Evolutionary conservation across 2,888 invertebrate species (phyloP), one percentile per base, ranked within the genome.

Genomic region (Pterostichus niger): DNA sequence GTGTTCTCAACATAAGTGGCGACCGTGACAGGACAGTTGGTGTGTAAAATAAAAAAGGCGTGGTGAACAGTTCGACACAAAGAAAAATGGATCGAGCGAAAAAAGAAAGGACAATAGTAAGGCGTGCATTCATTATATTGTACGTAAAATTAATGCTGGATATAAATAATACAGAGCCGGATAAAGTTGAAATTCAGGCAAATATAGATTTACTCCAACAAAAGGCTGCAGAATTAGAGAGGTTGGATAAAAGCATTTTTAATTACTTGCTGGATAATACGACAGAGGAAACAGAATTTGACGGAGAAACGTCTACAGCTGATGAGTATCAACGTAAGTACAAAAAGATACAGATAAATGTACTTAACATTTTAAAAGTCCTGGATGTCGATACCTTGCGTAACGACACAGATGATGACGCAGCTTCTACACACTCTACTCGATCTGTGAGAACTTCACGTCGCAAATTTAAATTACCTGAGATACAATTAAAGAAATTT

Each of bases 401-500:
- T 2, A 33, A 33, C 9, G 64, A 64, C 35, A 5, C 7, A 5
- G n/a, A 7, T 64, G n/a, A n/a, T n/a, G n/a, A n/a, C n/a, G n/a
- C n/a, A n/a, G n/a, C n/a, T n/a, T 64, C 33, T 11, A 15, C 33
- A 5, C 4, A 9, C 13, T 59, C 15, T 13, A 15, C 6, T 9
- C 9, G 10, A 9, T 9, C 2, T 33, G 33, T 35, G 33, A 64
- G 33, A 33, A n/a, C 5, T 64, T 15, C 35, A 15, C n/a, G 73
- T n/a, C 46, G 44, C 11, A 76, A 76, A 81, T 54, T 46, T 24
- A 71, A 81, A 31, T 52, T 81, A 2, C 81, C 81, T 24, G 44
- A 68, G 4, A 59, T 81, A 4, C 49, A 81, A 81, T 24, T 81
- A 33, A 68, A 81, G 31, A 81, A 81, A 11, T 81, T 81, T 52